Base-by-base conservation (phyloP, 2,113 vertebrate genomes). In the Balaeniceps rex region DNA sequence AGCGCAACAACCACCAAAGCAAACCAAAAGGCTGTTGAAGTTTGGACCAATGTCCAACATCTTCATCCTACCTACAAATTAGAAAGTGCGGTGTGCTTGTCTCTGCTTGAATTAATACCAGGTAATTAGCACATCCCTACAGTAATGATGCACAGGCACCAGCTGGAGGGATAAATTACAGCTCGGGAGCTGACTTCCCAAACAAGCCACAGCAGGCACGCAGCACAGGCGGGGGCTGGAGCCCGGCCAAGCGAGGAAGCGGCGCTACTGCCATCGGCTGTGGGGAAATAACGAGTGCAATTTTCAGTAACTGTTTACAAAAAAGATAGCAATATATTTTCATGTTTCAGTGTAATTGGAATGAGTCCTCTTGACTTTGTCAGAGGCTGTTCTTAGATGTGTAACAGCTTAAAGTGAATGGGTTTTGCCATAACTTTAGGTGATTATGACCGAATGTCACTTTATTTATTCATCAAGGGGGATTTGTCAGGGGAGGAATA, bases 131-230 rank as follows among this genome's bases (percentile, higher is more conserved):
- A 90, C 76, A 52, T 81, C 83, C 68, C 92, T 63, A 49, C 68
- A 44, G 92, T 55, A 31, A 29, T 3, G 8, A 66, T 34, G 83
- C 78, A 68, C 70, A 21, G 91, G 92, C 93, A 91, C 79, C 97
- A 97, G 96, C 96, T 96, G 96, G 78, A 77, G 55, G 26, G 54
- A 86, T 36, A 77, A 84, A 76, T 75, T 83, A 89, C 95, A 46
- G 78, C 88, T 91, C 5, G 0, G 77, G 83, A 90, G 84, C n/a
- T 89, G 91, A 87, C 96, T 97, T 95, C 93, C 96, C 97, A 90
- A 78, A 87, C 75, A 87, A 63, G 88, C 38, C 28, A 12, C 0
- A 12, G 74, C 90, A 49, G 14, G 49, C 25, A 63, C 6, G 26
- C 4, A 24, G 47, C 36, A 3, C 57, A 46, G 87, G 49, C 70